Evolutionary conservation across 92 coral and sea anemone species (phyloP).

Genomic region (Plumapathes pennacea): DNA sequence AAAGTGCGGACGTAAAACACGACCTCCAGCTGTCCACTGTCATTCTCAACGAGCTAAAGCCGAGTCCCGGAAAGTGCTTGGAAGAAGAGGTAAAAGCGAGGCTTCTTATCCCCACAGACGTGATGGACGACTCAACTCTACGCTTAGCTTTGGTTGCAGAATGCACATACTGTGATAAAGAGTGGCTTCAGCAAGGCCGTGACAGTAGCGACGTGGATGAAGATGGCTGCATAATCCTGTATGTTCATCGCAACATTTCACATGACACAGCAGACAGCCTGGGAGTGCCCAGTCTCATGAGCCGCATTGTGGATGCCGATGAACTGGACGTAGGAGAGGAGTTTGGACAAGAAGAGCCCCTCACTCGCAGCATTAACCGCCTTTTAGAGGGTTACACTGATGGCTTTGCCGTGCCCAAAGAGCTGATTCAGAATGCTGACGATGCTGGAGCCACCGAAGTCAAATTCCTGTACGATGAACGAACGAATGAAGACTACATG

Average conservation of each 20-base stretch:
- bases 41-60: constrained; percentile 62
- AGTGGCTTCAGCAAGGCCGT: constrained; percentile 67
- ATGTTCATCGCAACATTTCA: constrained; percentile 57
- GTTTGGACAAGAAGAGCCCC: constrained; percentile 79
- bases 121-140: constrained; percentile 20
- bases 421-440: constrained; percentile 86
- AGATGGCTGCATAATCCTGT: constrained; percentile 29
- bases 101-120: constrained; percentile 53
- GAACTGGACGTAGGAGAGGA: constrained; percentile 75
- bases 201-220: constrained; percentile 44
- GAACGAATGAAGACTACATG: constrained; percentile 64
- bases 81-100: constrained; percentile 23
- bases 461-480: constrained; percentile 70
- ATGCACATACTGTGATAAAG: constrained; percentile 85
- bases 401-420: constrained; percentile 86
- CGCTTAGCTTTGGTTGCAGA: constrained; percentile 57
- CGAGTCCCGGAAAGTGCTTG: constrained; percentile 23
- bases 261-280: constrained; percentile 57
- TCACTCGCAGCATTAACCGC: constrained; percentile 67
- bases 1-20: constrained; percentile 19
- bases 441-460: constrained; percentile 89
- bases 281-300: constrained; percentile 65
- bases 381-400: constrained; percentile 87
- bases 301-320: constrained; percentile 70
- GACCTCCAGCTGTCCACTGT: constrained; percentile 67